Base-by-base conservation (phyloP, 1,140 invertebrate genomes). In the Rhopalosiphum maidis region DNA sequence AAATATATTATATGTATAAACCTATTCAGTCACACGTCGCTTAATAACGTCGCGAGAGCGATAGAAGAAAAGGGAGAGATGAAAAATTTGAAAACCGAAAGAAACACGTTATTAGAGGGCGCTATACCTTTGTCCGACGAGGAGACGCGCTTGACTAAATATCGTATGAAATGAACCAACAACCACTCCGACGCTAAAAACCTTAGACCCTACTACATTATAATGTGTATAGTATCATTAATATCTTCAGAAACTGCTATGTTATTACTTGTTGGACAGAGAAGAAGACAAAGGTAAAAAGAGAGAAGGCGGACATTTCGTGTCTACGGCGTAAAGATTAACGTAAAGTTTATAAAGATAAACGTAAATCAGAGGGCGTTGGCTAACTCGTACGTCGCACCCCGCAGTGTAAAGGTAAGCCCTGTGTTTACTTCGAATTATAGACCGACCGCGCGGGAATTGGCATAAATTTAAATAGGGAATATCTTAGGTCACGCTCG, bases 131-230 rank as follows among this genome's bases (percentile, higher is more conserved):
- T 82, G 77, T 83, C 35, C 77, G 35, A 0, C 18, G 0, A 5
- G 21, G 7, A 83, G 35, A 83, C 77, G n/a, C 77, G 77, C 60
- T 37, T 37, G 77, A 83, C 18, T 37, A 83, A 37, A 23, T 83
- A 83, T 83, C 35, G 77, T 37, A 83, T 83, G 77, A 83, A 83
- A 83, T 83, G 6, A 83, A 83, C 77, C 35, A 37, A 83, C 77
- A 37, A 37, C 35, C 22, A 37, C 77, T 83, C 77, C 9, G 37
- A 83, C 77, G 35, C 60, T 15, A 21, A n/a, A n/a, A 77, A n/a
- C 60, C 30, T 68, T 60, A 77, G 60, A 77, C 30, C 30, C 15
- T n/a, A 68, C 60, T 77, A 18, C 60, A n/a, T n/a, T 77, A 77
- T 77, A n/a, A 35, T 77, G n/a, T 77, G 4, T n/a, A n/a, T 41